A percentile compares a stretch with the other conserved stretches of the same genome.
Conservation (phyloP, 2,113 vertebrate species). For the Synodontis membranacea region DNA sequence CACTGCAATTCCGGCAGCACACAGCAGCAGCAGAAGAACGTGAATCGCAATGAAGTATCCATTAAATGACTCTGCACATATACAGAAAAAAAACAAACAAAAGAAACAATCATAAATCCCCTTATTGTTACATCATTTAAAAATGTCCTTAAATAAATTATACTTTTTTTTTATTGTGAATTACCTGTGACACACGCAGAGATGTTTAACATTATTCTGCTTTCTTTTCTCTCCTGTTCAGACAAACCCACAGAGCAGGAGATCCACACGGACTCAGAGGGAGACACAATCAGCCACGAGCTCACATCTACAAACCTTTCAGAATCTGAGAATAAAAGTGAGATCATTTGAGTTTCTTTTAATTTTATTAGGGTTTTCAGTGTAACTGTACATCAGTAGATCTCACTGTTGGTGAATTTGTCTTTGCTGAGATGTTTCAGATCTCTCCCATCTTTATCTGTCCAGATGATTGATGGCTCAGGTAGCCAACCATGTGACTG, state of each 20-base stretch:
- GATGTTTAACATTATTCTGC: neutral
- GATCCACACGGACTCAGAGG: conserved; percentile 32
- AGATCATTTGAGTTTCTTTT: neutral
- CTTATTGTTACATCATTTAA: neutral
- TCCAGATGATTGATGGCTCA: conserved; percentile 37
- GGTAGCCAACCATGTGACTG: conserved; percentile 36
- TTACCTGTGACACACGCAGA: neutral
- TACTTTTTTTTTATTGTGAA: neutral
- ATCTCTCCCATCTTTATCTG: neutral
- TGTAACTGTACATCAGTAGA: neutral
- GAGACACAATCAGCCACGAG: conserved; percentile 28
- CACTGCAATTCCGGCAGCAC: neutral
- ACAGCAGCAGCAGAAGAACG: conserved; percentile 1
- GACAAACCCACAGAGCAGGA: conserved; percentile 44
- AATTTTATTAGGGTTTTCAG: neutral
- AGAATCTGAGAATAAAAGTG: neutral
- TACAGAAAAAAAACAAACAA: conserved; percentile 5
- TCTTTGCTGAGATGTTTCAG: neutral
- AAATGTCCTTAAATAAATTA: neutral
- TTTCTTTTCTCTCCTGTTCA: conserved; percentile 17
- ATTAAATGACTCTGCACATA: neutral
- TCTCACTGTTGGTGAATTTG: conserved; percentile 27
- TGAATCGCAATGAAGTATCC: neutral
- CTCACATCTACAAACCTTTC: conserved; percentile 20
- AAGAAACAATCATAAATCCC: neutral